Base-by-base conservation (phyloP, 2,888 invertebrate species). In the Hypercompe scribonia region DNA sequence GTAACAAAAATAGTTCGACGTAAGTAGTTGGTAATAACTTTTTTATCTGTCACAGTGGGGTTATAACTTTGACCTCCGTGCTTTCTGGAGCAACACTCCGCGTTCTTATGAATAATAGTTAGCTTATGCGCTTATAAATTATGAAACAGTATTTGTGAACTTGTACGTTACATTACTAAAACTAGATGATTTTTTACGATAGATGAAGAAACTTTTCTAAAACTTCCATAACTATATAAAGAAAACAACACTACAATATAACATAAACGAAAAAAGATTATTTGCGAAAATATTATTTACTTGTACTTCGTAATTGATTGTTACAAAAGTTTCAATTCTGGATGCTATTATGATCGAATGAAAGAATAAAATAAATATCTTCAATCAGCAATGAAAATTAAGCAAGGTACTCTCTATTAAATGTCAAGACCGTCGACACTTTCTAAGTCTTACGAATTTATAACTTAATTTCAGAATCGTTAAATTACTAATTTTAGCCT, bases 51-150 rank as follows among this genome's bases (percentile, higher is more conserved):
- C 31, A 71, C 42, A 33, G 63, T 68, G 33, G 33, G 58, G 67
- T 71, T 78, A 71, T 63, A 78, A 80, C 70, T 81, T 80, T 61
- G 33, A 65, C n/a, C 65, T 72, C 34, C 34, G 28, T 50, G 70
- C 58, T 69, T 68, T 77, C 68, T 73, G 31, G 42, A 39, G 21
- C 10, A 65, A 81, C 70, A 64, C 66, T 61, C 46, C 73, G n/a
- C 15, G 64, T 65, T 70, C 70, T 54, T 70, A 72, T 77, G 70
- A 79, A 68, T 74, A 72, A 61, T 72, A 42, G n/a, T 13, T 54
- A 33, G 5, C 0, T 46, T 42, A 42, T 42, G 42, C 33, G 28
- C 24, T 67, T 24, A 33, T 33, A 46, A 66, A 46, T 31, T 46
- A 65, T 65, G 18, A 10, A 39, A 18, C 4, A 28, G 13, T 3